Base-by-base conservation (phyloP, 2,113 vertebrate species). In the Cryptotis parvus region DNA sequence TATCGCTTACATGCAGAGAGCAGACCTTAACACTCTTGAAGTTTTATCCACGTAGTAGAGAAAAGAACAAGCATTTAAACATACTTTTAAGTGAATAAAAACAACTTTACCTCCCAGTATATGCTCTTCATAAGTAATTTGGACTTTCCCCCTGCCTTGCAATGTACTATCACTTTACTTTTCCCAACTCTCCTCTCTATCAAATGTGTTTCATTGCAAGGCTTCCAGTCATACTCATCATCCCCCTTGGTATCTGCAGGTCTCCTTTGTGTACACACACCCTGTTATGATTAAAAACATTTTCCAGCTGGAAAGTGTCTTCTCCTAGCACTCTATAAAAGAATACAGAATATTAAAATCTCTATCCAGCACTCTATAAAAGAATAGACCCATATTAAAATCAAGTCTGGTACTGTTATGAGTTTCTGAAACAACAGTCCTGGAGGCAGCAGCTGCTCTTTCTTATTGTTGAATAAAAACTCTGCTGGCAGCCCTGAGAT, bases 311-410 rank as follows among this genome's bases (percentile, higher is more conserved):
- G 89, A 92, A 89, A 96, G 52, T 77, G 61, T 90, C 87, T 96
- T 86, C 85, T 91, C 68, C 43, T 69, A 83, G 33, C 4, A 79
- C 68, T 76, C 27, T 74, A 78, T 94, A 93, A 93, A 94, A 94
- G 85, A 94, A 95, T 96, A n/a, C n/a, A 94, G n/a, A n/a, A n/a
- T n/a, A n/a, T 96, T 95, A 95, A 96, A 95, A 91, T 90, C 27
- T n/a, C n/a, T n/a, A n/a, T n/a, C n/a, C 73, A 83, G 33, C 4
- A 79, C 66, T 76, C 26, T 73, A 77, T 94, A 93, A 93, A 94
- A 94, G 84, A 94, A 95, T 96, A 94, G n/a, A n/a, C n/a, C n/a
- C n/a, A n/a, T n/a, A 49, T 96, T 95, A 95, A 96, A 95, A 91
- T 90, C 27, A 63, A 94, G 88, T n/a, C 72, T 73, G 24, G 4